These are phyloP conservation scores for Alviniconcha marisindica DNA, from an alignment of 1,140 invertebrate species.

Conservation along the genomic window DNA sequence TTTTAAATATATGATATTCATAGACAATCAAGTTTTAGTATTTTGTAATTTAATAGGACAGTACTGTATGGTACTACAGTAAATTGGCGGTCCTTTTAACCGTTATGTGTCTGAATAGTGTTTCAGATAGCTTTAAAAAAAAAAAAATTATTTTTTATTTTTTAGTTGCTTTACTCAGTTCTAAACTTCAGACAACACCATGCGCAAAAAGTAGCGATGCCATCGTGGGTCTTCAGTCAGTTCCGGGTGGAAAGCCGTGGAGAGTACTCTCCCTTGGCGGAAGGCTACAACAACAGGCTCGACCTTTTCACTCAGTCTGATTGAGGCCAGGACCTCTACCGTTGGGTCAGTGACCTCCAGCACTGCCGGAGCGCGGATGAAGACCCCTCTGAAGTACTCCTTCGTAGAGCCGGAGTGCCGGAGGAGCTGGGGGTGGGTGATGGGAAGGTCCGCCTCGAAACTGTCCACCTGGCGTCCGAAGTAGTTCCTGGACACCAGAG, in stretches of 20 bases:
- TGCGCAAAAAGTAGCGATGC: constrained; percentile 65
- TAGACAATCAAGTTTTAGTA: too few relatives aligned
- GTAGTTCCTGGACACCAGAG: constrained; percentile 64
- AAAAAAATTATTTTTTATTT: too few relatives aligned
- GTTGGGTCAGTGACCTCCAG: constrained; percentile 44
- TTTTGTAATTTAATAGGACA: too few relatives aligned
- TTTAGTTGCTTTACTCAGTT: too few relatives aligned
- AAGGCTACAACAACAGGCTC: constrained; percentile 61
- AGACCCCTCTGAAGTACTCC: constrained; percentile 60
- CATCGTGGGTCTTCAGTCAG: constrained; percentile 66
- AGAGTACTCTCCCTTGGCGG: constrained; percentile 62
- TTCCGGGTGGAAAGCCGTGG: constrained; percentile 71
- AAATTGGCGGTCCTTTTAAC: too few relatives aligned
- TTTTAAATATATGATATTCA: too few relatives aligned
- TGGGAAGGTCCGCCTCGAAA: constrained; percentile 61
- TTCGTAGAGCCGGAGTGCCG: background rate
- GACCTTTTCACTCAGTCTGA: constrained; percentile 40
- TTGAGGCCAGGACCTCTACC: constrained; percentile 60
- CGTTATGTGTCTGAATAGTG: too few relatives aligned
- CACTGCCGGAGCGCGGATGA: constrained; percentile 69
- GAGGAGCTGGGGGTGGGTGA: constrained; percentile 49
- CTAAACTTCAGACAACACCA: constrained; percentile 30
- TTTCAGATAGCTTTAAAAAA: too few relatives aligned
- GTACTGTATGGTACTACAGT: too few relatives aligned
- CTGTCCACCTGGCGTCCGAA: constrained; percentile 70